Conservation (phyloP, 2,113 vertebrate species). For the Spea bombifrons region DNA sequence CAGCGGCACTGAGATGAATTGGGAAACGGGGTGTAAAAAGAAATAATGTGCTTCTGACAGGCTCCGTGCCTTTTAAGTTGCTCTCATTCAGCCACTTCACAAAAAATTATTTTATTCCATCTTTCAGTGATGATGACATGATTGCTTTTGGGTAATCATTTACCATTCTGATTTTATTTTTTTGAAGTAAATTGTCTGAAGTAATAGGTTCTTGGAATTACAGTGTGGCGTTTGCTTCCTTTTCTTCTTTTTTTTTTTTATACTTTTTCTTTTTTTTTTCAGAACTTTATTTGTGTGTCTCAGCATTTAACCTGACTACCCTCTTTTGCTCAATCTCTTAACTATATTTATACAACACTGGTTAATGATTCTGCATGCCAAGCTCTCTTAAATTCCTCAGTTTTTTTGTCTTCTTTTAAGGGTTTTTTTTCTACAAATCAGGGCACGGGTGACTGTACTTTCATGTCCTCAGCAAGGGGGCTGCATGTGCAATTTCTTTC, state of each 20-base stretch:
- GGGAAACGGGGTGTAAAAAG: constrained; percentile 88
- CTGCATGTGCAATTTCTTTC: constrained; percentile 70
- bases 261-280: constrained; percentile 64
- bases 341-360: constrained; percentile 86
- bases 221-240: constrained; percentile 67
- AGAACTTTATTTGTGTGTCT: constrained; percentile 85
- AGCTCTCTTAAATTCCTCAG: constrained; percentile 39
- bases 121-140: constrained; percentile 99
- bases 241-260: constrained; percentile 29
- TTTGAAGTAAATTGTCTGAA: constrained; percentile 94
- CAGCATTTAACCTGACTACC: constrained; percentile 80
- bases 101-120: constrained; percentile 99
- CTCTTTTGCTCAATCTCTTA: constrained; percentile 78
- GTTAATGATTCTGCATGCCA: constrained; percentile 76
- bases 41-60: constrained; percentile 91
- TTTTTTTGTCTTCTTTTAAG: background rate
- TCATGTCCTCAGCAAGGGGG: constrained; percentile 74
- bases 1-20: constrained; percentile 87
- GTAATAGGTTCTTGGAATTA: constrained; percentile 89
- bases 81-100: constrained; percentile 96
- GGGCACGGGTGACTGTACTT: constrained; percentile 72
- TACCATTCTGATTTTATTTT: constrained; percentile 94
- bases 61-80: constrained; percentile 96
- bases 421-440: constrained; percentile 19
- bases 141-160: constrained; percentile 99